Evolutionary conservation across 1,140 invertebrate genomes (phyloP), one percentile per base, ranked within the genome.

Genomic region (Proales similis): DNA sequence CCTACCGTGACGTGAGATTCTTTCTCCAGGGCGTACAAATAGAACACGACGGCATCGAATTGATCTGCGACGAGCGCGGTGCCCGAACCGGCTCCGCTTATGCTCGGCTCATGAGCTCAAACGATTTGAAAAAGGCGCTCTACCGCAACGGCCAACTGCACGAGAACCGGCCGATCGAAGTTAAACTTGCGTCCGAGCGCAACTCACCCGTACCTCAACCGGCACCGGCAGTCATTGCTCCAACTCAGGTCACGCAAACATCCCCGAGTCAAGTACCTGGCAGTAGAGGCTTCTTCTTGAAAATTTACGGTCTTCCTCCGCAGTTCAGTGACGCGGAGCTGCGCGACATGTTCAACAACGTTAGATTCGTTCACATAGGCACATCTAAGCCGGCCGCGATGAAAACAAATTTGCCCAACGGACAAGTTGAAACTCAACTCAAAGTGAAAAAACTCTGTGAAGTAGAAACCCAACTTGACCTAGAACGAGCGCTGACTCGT

Each of bases 21-120:
- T 85, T 90, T 64, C 91, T 93, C 70, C 79, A 81, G 4, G 82
- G 83, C 6, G 80, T 85, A 48, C 82, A 82, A 67, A 87, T 92
- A 33, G 82, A 84, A 7, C 84, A 84, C 64, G 84, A 86, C 68
- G 86, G 87, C 3, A 81, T 93, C 27, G 90, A 90, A 73, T 79
- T 92, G 66, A 82, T 88, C 6, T 86, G 84, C 68, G 85, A 90
- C 66, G 81, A 82, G 11, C 80, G 83, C 65, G 88, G 89, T 0
- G 81, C 83, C 24, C 79, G 85, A 7, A 85, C 83, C 0, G 88
- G 88, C 1, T 82, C 84, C 20, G 87, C 84, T 7, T 88, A 82
- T 68, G 81, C 92, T 1, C 81, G 83, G 66, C 91, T 92, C 70
- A 79, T 77, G 4, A 63, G 70, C 76, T 0, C 81, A 81, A 17